Percentiles rank a stretch among this genome's conserved stretches.
Conservation (phyloP, 1,140 invertebrate genomes). For the Anastrepha obliqua region DNA sequence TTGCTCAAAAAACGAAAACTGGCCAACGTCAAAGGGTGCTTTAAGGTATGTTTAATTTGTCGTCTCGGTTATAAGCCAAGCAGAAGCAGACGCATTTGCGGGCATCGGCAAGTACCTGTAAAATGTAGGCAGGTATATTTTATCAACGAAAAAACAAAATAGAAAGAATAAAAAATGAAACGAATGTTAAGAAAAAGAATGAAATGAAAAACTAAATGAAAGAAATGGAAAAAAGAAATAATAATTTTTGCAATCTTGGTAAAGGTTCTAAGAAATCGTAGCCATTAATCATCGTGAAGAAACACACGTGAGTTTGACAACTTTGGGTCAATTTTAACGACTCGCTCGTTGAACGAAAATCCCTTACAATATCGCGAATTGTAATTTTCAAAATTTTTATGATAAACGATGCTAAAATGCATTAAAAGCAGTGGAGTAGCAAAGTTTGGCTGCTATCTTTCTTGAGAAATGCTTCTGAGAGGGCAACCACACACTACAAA, state of each 20-base stretch:
- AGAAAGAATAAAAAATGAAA: too few relatives aligned
- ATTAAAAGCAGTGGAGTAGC: neutral
- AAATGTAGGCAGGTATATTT: too few relatives aligned
- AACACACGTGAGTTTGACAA: conserved; percentile 7
- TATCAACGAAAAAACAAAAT: too few relatives aligned
- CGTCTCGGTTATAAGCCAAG: too few relatives aligned
- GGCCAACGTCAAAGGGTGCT: too few relatives aligned
- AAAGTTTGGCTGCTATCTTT: neutral
- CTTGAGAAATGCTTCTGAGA: neutral
- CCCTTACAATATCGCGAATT: neutral
- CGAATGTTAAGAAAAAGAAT: too few relatives aligned
- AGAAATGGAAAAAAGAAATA: too few relatives aligned
- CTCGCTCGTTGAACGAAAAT: neutral
- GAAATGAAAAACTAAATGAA: too few relatives aligned
- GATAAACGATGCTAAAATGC: conserved; percentile 24
- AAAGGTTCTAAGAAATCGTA: neutral
- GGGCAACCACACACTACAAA: neutral
- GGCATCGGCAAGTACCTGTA: too few relatives aligned
- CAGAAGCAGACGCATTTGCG: too few relatives aligned
- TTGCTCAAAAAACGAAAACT: too few relatives aligned
- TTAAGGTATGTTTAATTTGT: too few relatives aligned
- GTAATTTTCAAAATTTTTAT: neutral
- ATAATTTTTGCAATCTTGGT: neutral
- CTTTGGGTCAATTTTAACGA: neutral
- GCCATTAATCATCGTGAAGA: neutral